Conservation (phyloP, 2,888 invertebrate species). For the Mermis nigrescens region DNA sequence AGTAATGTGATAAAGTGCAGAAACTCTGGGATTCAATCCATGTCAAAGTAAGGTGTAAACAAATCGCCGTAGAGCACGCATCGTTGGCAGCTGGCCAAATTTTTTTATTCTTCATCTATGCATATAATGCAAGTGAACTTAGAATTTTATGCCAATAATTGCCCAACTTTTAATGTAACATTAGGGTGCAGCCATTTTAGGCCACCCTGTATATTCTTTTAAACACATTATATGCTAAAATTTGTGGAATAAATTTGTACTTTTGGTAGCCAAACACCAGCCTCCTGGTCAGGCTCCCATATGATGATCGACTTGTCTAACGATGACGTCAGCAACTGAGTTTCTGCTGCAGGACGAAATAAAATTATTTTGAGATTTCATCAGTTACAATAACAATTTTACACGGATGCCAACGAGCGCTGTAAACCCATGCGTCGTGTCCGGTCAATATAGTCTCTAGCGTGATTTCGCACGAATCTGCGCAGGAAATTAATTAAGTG, state of each 20-base stretch:
- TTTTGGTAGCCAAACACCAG: conserved; percentile 12
- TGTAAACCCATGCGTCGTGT: conserved; percentile 84
- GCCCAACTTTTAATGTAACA: too few relatives aligned
- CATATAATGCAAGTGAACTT: too few relatives aligned
- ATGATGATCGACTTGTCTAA: conserved; percentile 25
- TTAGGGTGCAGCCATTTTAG: too few relatives aligned
- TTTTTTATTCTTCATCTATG: too few relatives aligned
- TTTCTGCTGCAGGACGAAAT: neutral
- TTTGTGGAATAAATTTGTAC: neutral
- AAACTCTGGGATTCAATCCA: too few relatives aligned
- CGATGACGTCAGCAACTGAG: conserved; percentile 20
- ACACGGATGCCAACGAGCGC: conserved; percentile 57
- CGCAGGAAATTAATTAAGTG: neutral
- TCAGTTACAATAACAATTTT: neutral
- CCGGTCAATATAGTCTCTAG: conserved; percentile 69
- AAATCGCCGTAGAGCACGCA: too few relatives aligned
- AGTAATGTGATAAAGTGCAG: too few relatives aligned
- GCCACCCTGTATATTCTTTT: too few relatives aligned
- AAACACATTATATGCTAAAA: neutral
- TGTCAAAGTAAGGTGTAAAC: too few relatives aligned
- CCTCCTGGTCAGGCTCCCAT: conserved; percentile 18
- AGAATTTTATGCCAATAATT: too few relatives aligned
- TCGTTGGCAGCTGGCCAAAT: too few relatives aligned
- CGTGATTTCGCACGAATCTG: conserved; percentile 39
- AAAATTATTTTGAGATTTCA: neutral